phyloP scores from a whole-genome alignment of 2,888 invertebrate species.

The Allygus modestus region DNA sequence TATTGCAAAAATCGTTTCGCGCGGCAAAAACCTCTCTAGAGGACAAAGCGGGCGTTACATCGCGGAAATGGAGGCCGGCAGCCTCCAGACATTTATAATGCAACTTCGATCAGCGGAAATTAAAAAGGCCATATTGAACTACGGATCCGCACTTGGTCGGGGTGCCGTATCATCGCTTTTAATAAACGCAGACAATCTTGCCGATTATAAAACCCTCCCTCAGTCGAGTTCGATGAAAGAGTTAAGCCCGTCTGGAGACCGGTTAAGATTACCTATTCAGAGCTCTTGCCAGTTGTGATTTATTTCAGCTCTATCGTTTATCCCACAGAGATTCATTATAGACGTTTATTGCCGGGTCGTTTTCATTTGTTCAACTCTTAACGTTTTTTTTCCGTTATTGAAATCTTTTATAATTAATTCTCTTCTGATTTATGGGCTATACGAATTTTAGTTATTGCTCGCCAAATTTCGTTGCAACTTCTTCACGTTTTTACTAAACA shows the following conservation, averaged over 20 bases:
- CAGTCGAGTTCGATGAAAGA: not conserved
- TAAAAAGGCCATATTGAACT: constrained; percentile 42
- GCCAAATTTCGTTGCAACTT: not conserved
- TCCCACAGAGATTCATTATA: constrained; percentile 14
- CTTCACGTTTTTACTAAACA: not conserved
- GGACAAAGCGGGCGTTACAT: constrained; percentile 16
- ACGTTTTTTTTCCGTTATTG: constrained; percentile 13
- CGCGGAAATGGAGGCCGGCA: not conserved
- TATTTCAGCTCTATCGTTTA: constrained; percentile 21
- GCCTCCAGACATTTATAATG: constrained; percentile 38
- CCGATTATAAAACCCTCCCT: constrained; percentile 28
- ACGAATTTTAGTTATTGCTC: not conserved
- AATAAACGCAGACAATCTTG: constrained; percentile 36
- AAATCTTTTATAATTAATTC: constrained; percentile 31
- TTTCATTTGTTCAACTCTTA: constrained; percentile 27
- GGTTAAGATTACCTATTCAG: constrained; percentile 33
- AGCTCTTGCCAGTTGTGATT: constrained; percentile 28
- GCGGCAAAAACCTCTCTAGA: not conserved
- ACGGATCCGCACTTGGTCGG: not conserved
- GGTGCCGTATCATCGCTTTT: not conserved
- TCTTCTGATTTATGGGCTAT: constrained; percentile 6
- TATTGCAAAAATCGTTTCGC: constrained; percentile 4
- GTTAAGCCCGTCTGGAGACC: not conserved
- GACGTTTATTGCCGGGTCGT: constrained; percentile 45
- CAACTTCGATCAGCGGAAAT: constrained; percentile 22